These are phyloP conservation scores for Drosophila sulfurigaster DNA, from an alignment of 1,140 invertebrate species.

Conservation along the genomic window DNA sequence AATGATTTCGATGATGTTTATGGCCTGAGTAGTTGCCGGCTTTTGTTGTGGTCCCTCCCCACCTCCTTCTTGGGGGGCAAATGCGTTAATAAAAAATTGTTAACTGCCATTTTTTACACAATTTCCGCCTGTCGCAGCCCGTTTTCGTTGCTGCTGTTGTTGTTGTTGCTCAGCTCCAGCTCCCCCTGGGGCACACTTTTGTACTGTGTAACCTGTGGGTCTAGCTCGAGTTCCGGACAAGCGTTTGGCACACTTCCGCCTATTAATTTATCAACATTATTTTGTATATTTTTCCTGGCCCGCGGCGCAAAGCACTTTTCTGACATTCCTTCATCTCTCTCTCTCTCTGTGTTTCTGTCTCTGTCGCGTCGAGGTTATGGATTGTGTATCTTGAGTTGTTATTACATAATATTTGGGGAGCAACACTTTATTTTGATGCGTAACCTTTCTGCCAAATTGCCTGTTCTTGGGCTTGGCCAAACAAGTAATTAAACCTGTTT, in stretches of 20 bases:
- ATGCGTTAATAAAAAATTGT: conserved; percentile 72
- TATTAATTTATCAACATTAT: conserved; percentile 79
- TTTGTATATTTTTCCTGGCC: conserved; percentile 40
- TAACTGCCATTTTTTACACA: conserved; percentile 79
- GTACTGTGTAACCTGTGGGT: conserved; percentile 41
- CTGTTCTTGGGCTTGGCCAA: not conserved
- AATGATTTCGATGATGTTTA: conserved; percentile 73
- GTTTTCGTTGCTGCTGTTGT: not conserved
- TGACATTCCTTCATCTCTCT: conserved; percentile 39
- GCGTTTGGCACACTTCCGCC: conserved; percentile 37
- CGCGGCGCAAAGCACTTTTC: conserved; percentile 37
- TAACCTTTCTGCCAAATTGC: not conserved
- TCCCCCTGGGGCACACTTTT: conserved; percentile 14
- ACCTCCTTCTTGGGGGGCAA: conserved; percentile 35
- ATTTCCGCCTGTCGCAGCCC: conserved; percentile 61
- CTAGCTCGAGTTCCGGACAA: conserved; percentile 5
- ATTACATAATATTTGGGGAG: conserved; percentile 1
- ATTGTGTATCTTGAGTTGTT: not conserved
- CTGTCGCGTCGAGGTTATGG: conserved; percentile 10
- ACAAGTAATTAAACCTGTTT: conserved; percentile 3
- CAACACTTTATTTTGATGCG: conserved; percentile 6
- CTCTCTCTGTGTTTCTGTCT: too few species aligned
- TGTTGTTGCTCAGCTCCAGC: conserved; percentile 2
- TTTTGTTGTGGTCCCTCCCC: conserved; percentile 31
- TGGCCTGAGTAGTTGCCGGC: conserved; percentile 46